phyloP scores from a whole-genome alignment of 1,140 invertebrate species.

The Trachymyrmex septentrionalis region DNA sequence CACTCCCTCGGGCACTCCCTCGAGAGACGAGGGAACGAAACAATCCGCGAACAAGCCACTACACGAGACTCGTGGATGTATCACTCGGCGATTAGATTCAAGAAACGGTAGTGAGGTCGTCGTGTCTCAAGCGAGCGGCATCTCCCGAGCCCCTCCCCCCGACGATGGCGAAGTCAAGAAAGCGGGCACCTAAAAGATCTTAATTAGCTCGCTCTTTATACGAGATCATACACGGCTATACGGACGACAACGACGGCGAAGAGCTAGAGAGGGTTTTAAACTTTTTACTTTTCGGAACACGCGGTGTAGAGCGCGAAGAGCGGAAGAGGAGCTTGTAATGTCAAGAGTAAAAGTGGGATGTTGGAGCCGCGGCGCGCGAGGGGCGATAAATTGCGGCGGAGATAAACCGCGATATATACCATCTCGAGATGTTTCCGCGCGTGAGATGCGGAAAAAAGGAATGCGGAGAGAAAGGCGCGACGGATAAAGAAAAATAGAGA shows the following conservation, averaged over 20 bases:
- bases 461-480: conserved; percentile 1
- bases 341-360: conserved; percentile 31
- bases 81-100: conserved; percentile 71
- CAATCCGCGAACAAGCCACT: conserved; percentile 75
- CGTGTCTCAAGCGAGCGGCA: conserved; percentile 45
- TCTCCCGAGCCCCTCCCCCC: not conserved
- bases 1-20: conserved; percentile 53
- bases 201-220: conserved; percentile 59
- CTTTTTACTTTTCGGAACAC: not conserved
- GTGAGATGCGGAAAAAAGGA: conserved; percentile 39
- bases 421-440: conserved; percentile 48
- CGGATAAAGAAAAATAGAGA: conserved; percentile 48
- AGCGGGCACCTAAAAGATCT: conserved; percentile 32
- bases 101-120: conserved; percentile 66
- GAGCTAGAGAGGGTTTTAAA: not conserved
- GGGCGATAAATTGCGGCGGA: conserved; percentile 64
- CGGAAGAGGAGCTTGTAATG: conserved; percentile 28
- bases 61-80: conserved; percentile 73
- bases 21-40: conserved; percentile 64
- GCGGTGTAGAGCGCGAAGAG: not conserved
- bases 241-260: not conserved
- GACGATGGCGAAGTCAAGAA: not conserved
- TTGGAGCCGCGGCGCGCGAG: conserved; percentile 20
- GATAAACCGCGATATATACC: conserved; percentile 64
- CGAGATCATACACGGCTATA: conserved; percentile 10